A percentile compares a stretch with the other conserved stretches of the same genome.
These are phyloP conservation scores for Peromyscus eremicus DNA, from an alignment of 2,797 vertebrate species.

Conservation along the genomic window DNA sequence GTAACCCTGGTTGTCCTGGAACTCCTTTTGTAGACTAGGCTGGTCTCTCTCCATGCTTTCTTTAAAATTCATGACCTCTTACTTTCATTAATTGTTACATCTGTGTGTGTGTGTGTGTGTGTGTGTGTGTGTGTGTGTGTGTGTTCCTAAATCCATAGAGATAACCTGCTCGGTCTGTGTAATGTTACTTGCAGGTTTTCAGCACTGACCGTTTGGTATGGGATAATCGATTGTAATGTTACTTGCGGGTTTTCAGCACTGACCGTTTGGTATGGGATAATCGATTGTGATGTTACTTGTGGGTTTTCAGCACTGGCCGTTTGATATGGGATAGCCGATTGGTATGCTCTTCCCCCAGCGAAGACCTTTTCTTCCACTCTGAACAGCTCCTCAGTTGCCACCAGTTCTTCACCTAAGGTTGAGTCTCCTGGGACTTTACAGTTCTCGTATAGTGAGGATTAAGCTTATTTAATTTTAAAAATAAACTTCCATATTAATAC, in stretches of 20 bases:
- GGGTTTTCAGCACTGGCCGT: neutral
- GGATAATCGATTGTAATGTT: fast-evolving
- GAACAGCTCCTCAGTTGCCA: neutral
- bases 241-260: neutral
- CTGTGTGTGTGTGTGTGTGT: neutral
- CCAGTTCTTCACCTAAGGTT: too few relatives aligned
- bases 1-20: neutral
- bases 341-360: neutral
- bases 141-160: neutral
- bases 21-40: neutral
- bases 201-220: neutral
- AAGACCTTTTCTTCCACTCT: neutral
- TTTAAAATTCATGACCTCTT: neutral
- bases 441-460: neutral
- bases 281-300: neutral
- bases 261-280: too few relatives aligned
- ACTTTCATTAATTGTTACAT: neutral
- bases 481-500: neutral
- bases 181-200: neutral
- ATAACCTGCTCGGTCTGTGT: neutral
- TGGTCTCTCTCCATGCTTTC: neutral
- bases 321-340: too few relatives aligned
- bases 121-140: neutral
- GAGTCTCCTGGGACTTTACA: neutral
- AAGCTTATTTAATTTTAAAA: conserved; percentile 50